Base-by-base conservation (phyloP, 2,113 vertebrate species). In the human (Homo sapiens) region DNA sequence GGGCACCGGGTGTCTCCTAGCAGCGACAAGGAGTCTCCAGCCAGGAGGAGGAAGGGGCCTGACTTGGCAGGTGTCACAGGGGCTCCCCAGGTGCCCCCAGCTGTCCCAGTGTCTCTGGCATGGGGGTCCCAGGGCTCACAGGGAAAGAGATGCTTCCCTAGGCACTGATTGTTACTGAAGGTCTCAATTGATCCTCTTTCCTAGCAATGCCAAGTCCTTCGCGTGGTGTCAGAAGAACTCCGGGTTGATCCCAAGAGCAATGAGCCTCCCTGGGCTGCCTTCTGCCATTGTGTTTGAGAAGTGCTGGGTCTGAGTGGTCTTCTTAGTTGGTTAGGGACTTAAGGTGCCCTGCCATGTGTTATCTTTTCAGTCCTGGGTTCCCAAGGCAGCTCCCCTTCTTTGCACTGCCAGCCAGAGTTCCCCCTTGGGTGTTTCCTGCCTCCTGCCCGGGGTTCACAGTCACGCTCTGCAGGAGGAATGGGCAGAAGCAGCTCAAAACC, bases 1-100 rank as follows among this genome's bases (percentile, higher is more conserved):
- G 57, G 48, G 20, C 12, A 12, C 14, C 0, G 1, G 0, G 7
- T 5, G 6, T 50, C 25, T n/a, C 17, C 16, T 23, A 0, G 35
- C 23, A 89, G 32, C 48, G 22, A 4, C 40, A 5, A 89, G 72
- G 11, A 1, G 17, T 11, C 38, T 68, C 61, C 66, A 68, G 66
- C 66, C 1, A 6, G 66, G 32, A 35, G 66, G 66, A 68, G 13
- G 66, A 68, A 68, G 66, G 32, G 13, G 32, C 32, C 6, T 35
- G 61, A 13, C 61, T 64, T 27, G 61, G 61, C 5, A 6, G 27
- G 12, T 64, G 5, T 32, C 61, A 64, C 27, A 64, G 12, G 27
- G 27, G 61, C 27, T 64, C 5, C 61, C 61, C 27, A 6, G 2
- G 27, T 64, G 27, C 5, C 61, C 12, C 27, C 6, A 1, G 61